phyloP scores from a whole-genome alignment of 2,797 vertebrate genomes.

The Phylloscopus collybita region DNA sequence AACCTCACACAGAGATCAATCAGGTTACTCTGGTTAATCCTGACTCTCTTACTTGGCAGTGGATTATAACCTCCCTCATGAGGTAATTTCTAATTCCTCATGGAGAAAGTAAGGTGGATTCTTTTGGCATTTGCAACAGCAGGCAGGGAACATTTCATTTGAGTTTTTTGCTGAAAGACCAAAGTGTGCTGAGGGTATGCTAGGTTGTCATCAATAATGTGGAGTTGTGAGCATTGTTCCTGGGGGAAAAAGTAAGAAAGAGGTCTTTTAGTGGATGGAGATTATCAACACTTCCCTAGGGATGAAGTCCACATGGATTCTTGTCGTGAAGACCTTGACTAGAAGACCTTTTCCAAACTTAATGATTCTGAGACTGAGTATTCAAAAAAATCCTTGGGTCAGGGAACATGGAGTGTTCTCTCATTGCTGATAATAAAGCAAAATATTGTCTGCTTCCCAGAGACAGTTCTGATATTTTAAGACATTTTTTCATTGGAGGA shows the following conservation, averaged over 20 bases:
- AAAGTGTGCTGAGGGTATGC: background rate
- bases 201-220: background rate
- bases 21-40: conserved; percentile 50
- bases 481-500: background rate
- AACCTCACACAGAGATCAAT: conserved; percentile 62
- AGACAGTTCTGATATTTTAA: background rate
- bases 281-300: background rate
- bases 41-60: conserved; percentile 37
- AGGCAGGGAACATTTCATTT: background rate
- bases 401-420: background rate
- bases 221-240: background rate
- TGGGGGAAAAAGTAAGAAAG: background rate
- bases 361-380: background rate
- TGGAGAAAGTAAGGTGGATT: background rate
- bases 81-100: conserved; percentile 29
- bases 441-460: background rate
- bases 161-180: background rate
- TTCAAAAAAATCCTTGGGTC: background rate
- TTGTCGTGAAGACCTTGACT: background rate
- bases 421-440: background rate
- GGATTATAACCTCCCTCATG: conserved; percentile 1
- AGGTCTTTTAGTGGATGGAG: background rate
- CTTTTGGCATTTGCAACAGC: background rate
- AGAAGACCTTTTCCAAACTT: background rate
- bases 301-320: fast-evolving